Conservation (phyloP, 2,797 vertebrate species). For the Syndactyla subalaris region DNA sequence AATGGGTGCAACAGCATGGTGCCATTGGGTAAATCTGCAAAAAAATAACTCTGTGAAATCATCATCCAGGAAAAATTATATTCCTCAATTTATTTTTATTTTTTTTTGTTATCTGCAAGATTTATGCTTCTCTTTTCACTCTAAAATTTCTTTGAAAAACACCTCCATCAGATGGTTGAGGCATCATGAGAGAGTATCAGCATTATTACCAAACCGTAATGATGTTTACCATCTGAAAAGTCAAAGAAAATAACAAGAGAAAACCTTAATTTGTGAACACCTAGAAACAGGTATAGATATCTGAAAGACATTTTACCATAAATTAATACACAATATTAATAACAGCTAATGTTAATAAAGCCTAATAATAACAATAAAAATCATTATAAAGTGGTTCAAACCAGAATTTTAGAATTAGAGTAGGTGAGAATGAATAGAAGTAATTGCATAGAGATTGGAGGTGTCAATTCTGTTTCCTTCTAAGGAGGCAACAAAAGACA, state of each 20-base stretch:
- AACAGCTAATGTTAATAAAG: background rate
- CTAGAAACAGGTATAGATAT: background rate
- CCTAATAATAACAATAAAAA: background rate
- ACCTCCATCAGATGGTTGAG: background rate
- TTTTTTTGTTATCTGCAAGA: background rate
- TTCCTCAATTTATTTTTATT: background rate
- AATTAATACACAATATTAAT: background rate
- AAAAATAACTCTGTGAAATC: background rate
- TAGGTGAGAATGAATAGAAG: background rate
- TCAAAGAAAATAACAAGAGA: too few species aligned
- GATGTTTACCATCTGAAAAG: background rate
- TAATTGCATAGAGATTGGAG: background rate
- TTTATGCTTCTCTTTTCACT: background rate
- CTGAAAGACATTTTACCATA: background rate
- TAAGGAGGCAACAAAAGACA: background rate
- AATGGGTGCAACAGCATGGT: background rate
- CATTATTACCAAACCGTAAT: background rate
- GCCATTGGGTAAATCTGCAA: background rate
- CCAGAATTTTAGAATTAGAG: background rate
- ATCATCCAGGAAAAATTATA: background rate
- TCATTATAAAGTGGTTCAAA: background rate
- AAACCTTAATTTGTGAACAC: too few species aligned
- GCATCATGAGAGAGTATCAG: background rate
- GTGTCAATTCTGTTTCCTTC: background rate
- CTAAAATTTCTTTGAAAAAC: background rate